Conservation (phyloP, 2,888 invertebrate genomes). For the Noctua janthe region DNA sequence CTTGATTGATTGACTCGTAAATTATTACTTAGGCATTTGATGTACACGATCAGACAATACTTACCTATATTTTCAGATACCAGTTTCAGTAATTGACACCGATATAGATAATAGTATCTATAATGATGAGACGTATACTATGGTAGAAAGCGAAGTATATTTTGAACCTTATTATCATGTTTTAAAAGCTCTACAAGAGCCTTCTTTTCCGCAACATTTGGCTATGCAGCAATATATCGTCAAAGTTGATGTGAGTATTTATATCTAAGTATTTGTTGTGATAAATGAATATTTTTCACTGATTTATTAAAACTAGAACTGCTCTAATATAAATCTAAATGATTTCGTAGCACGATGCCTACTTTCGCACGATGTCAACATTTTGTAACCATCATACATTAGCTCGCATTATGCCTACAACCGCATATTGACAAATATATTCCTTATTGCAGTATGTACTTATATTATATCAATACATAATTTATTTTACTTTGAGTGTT, state of each 20-base stretch:
- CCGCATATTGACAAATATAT: too few relatives aligned
- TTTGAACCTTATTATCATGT: conserved; percentile 95
- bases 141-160: conserved; percentile 95
- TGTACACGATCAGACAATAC: background rate
- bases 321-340: background rate
- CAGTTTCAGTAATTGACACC: conserved; percentile 75
- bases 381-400: background rate
- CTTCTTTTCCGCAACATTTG: conserved; percentile 89
- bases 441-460: too few relatives aligned
- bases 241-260: conserved; percentile 85
- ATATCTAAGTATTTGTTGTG: background rate
- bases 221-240: conserved; percentile 93
- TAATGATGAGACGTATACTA: conserved; percentile 80
- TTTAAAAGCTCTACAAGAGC: conserved; percentile 91
- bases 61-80: conserved; percentile 73
- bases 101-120: conserved; percentile 67
- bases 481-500: too few relatives aligned
- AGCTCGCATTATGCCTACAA: background rate
- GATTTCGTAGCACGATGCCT: too few relatives aligned
- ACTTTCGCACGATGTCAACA: too few relatives aligned
- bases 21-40: background rate
- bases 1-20: background rate
- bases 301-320: background rate
- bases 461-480: too few relatives aligned
- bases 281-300: background rate